A percentile compares a stretch with the other conserved stretches of the same genome.
phyloP scores from a whole-genome alignment of 2,888 invertebrate genomes.

The Heliconius erato region DNA sequence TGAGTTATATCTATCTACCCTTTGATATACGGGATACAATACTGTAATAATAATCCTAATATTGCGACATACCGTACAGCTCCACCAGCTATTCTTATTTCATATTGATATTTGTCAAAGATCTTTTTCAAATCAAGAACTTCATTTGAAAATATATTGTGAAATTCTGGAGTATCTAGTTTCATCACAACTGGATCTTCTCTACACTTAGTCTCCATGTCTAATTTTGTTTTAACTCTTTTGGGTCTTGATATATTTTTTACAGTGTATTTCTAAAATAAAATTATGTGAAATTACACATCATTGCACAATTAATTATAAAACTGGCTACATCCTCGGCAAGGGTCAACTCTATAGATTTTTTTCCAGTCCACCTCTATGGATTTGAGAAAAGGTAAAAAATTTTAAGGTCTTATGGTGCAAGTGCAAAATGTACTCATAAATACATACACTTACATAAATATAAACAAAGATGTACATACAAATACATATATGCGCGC shows the following conservation, averaged over 20 bases:
- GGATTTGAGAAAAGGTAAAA: too few species aligned
- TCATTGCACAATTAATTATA: too few species aligned
- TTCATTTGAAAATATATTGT: constrained; percentile 93
- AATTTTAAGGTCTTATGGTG: too few species aligned
- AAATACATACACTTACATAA: too few species aligned
- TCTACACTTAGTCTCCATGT: constrained; percentile 73
- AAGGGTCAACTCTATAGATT: too few species aligned
- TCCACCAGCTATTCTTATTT: constrained; percentile 98
- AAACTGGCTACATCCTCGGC: too few species aligned
- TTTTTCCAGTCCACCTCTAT: too few species aligned
- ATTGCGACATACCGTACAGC: constrained; percentile 90
- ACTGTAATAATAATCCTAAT: background rate
- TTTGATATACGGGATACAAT: too few species aligned
- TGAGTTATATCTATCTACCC: too few species aligned
- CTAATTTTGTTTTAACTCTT: constrained; percentile 65
- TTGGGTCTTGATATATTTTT: constrained; percentile 52
- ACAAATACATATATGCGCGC: too few species aligned
- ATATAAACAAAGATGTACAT: too few species aligned
- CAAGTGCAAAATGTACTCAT: too few species aligned
- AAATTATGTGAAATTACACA: background rate
- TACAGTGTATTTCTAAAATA: constrained; percentile 50
- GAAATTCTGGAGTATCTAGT: constrained; percentile 90
- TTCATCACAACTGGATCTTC: constrained; percentile 89
- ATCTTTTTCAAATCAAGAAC: constrained; percentile 88
- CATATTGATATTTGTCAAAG: constrained; percentile 93